These are phyloP conservation scores for roundworm (Caenorhabditis elegans) DNA, from an alignment of 1,140 invertebrate genomes.

Conservation along the genomic window DNA sequence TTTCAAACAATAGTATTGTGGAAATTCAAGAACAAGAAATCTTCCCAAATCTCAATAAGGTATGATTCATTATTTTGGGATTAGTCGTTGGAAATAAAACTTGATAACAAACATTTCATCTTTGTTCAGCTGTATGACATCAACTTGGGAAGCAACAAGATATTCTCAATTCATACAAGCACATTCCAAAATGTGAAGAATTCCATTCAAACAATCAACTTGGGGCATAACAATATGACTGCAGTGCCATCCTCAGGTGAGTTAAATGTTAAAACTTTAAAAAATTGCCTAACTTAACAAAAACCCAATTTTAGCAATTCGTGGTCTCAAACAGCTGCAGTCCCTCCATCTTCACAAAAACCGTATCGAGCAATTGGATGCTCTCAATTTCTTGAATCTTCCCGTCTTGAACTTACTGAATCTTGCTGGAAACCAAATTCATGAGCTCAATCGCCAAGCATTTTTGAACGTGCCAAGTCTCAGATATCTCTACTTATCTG, in stretches of 20 bases:
- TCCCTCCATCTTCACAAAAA: slow-evolving; percentile 64
- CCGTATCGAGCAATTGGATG: slow-evolving; percentile 49
- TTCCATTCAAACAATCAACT: slow-evolving; percentile 63
- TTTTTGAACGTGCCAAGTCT: slow-evolving; percentile 63
- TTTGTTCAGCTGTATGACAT: slow-evolving; percentile 60
- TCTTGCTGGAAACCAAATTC: slow-evolving; percentile 60
- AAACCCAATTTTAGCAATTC: slow-evolving; percentile 52
- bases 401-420: slow-evolving; percentile 61
- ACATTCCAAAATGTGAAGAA: slow-evolving; percentile 64
- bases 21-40: slow-evolving; percentile 56
- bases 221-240: slow-evolving; percentile 59
- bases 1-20: slow-evolving; percentile 61
- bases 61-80: slow-evolving; percentile 28
- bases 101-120: slow-evolving; percentile 29
- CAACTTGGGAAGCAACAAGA: slow-evolving; percentile 62
- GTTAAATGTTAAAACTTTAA: neutral
- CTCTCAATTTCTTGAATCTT: slow-evolving; percentile 64
- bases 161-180: slow-evolving; percentile 57
- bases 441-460: slow-evolving; percentile 60
- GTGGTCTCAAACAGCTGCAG: slow-evolving; percentile 63
- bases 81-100: neutral
- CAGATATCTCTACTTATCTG: slow-evolving; percentile 63
- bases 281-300: neutral
- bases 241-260: slow-evolving; percentile 63
- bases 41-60: slow-evolving; percentile 59